Base-by-base conservation (phyloP, 2,888 invertebrate species). In the Catocala sponsa region DNA sequence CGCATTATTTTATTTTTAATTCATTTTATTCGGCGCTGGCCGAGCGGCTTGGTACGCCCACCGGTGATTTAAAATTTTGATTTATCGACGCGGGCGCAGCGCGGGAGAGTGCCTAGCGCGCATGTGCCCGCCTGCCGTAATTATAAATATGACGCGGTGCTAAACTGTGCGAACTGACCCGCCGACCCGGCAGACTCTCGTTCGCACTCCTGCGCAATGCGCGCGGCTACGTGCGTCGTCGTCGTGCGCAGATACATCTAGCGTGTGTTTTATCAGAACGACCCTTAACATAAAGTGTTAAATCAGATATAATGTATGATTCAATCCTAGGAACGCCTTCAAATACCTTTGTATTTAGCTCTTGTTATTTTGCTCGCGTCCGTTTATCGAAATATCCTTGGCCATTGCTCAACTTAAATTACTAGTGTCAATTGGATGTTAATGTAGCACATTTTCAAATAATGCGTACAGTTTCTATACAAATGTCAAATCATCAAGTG, bases 1-100 rank as follows among this genome's bases (percentile, higher is more conserved):
- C 85, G 87, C 76, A 74, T 90, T 89, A 89, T 90, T 92, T 94
- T 93, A 90, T 94, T 94, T 93, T 94, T 91, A 92, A 93, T 92
- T 92, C 92, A 92, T 93, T 93, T 94, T 94, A 93, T 94, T 93
- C 92, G 91, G 91, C 87, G 92, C 87, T 89, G 91, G 88, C 78
- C 86, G 89, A 89, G 88, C 91, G 89, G 85, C 70, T 78, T 74
- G 92, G 78, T 75, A 86, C 94, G 94, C 94, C 94, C 93, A 93
- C 89, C 92, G 91, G 93, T 94, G 94, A 94, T 94, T 94, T 94
- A 94, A 94, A 94, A 94, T 92, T 94, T 94, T 94, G 94, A 94
- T 94, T 94, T 94, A 94, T 94, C 90, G 93, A 85, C 86, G 87
- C 83, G 81, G 76, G 86, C 86, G 84, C 85, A 79, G 86, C 85